Base-by-base conservation (phyloP, 2,888 invertebrate species). In the Leucophora obtusa region DNA sequence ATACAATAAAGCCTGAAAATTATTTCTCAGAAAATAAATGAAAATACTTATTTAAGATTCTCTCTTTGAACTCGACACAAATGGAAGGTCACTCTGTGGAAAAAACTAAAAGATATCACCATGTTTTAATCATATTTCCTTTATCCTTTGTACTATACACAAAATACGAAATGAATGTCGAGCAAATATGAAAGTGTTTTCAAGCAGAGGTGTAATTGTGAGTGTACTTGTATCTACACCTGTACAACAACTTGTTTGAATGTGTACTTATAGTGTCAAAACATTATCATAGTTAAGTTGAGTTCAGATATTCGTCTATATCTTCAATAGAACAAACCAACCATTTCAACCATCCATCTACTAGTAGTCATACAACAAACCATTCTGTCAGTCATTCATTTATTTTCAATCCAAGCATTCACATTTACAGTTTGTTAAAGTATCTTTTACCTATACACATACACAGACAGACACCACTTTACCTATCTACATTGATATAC, bases 61-160 rank as follows among this genome's bases (percentile, higher is more conserved):
- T 11, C 17, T 24, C 68, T 28, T 33, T 65, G 1, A 66, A 54
- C 28, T 35, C 54, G 0, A 54, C 50, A 54, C 28, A 77, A 71
- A 66, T 78, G 60, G 72, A 68, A 66, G 66, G 71, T 62, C 71
- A 71, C 54, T 66, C 60, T 59, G 53, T 53, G 51, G 28, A 50
- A 58, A 58, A 17, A 71, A 33, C 33, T 53, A 63, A 63, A 50
- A 70, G 65, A 58, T 15, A 70, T 51, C 50, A 50, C 35, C 62
- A 75, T 56, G 50, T 35, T 58, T 70, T 56, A 56, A 63, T 24
- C 33, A 50, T 33, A 18, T 69, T 75, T 63, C 35, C 56, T 24
- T 68, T 38, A 51, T 21, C 69, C 24, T 63, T 56, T 54, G 11
- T 56, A 15, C n/a, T n/a, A 9, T 28, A 38, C 21, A 43, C 21